These are phyloP conservation scores for Musca domestica DNA, from an alignment of 1,140 invertebrate species.

Conservation along the genomic window DNA sequence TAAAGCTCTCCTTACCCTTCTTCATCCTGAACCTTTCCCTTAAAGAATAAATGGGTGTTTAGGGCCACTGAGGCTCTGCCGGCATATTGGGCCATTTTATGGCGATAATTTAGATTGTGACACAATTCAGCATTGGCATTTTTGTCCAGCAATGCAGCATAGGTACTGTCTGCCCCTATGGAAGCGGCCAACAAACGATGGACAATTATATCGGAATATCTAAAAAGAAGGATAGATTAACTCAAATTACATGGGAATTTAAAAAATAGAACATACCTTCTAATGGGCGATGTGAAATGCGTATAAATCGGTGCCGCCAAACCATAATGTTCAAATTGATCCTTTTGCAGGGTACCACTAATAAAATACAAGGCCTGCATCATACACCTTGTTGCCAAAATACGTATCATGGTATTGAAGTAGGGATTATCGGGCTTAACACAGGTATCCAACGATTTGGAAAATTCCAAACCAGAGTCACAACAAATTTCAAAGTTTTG, in stretches of 20 bases:
- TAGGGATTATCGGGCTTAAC: constrained; percentile 76
- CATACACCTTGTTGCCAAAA: constrained; percentile 97
- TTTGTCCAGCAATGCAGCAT: constrained; percentile 85
- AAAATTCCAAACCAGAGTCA: constrained; percentile 71
- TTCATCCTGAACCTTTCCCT: constrained; percentile 74
- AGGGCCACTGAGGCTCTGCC: constrained; percentile 91
- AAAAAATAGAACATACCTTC: too few relatives aligned
- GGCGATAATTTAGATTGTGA: constrained; percentile 91
- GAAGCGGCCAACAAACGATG: constrained; percentile 86
- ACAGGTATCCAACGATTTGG: constrained; percentile 78
- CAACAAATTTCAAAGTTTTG: constrained; percentile 73
- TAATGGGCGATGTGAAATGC: constrained; percentile 95
- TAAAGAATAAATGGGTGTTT: constrained; percentile 91
- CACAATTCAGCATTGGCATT: constrained; percentile 72
- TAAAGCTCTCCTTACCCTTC: constrained; percentile 68
- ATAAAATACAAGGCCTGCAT: constrained; percentile 98
- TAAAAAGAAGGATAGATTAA: constrained; percentile 43
- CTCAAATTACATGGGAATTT: too few relatives aligned
- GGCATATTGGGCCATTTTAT: constrained; percentile 97
- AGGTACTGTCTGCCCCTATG: constrained; percentile 83
- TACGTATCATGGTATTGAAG: constrained; percentile 90
- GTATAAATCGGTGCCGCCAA: constrained; percentile 91
- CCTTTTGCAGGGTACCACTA: constrained; percentile 78
- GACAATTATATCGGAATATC: constrained; percentile 94
- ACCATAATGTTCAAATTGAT: constrained; percentile 88